Percentiles rank a stretch among this genome's conserved stretches.
Evolutionary conservation across 2,797 vertebrate species (phyloP).

Genomic region (Oceanodroma leucorhoa): DNA sequence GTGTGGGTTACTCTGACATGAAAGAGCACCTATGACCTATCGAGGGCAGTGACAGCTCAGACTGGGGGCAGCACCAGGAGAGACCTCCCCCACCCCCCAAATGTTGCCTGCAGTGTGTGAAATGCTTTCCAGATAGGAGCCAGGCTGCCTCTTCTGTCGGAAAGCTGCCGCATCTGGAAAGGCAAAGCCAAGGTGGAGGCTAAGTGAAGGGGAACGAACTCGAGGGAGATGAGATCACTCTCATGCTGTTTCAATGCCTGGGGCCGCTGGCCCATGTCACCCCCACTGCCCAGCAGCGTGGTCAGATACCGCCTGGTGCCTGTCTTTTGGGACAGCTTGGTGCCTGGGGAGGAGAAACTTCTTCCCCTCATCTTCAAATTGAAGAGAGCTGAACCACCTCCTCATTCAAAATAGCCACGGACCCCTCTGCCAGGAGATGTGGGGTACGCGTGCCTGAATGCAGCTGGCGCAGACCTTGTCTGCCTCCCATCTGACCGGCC

Average conservation of each 20-base stretch:
- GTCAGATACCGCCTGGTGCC: not conserved
- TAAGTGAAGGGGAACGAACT: not conserved
- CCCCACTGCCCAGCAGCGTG: not conserved
- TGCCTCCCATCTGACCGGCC: rapidly evolving
- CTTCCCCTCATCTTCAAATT: not conserved
- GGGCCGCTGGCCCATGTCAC: not conserved
- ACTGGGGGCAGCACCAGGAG: not conserved
- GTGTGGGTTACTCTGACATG: not conserved
- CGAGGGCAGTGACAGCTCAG: not conserved
- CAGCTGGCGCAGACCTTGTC: not conserved
- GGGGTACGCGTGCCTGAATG: not conserved
- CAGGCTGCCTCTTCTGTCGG: not conserved
- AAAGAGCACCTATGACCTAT: not conserved
- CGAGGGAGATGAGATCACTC: not conserved
- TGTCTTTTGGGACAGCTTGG: not conserved
- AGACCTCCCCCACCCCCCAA: not conserved
- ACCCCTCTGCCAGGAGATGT: rapidly evolving
- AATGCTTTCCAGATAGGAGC: not conserved
- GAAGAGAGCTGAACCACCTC: not conserved
- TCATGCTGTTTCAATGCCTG: not conserved
- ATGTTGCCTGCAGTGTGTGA: not conserved
- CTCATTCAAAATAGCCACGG: not conserved
- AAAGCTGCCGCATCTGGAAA: not conserved
- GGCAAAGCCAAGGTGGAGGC: not conserved
- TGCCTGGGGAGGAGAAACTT: not conserved